Evolutionary conservation across 2,113 vertebrate genomes (phyloP).

Genomic region (Heliornis fulica): DNA sequence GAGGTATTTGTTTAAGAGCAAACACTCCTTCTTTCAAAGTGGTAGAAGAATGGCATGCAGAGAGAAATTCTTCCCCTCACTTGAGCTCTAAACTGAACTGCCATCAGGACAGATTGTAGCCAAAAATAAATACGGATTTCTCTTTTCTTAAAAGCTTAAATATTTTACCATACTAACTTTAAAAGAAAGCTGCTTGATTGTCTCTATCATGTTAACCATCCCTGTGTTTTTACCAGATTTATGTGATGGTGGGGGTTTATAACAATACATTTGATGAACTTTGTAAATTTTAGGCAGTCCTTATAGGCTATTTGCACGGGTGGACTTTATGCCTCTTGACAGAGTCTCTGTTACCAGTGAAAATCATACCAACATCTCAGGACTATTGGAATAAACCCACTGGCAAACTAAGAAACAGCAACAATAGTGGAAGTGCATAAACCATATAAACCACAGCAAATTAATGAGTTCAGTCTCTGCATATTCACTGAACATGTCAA

Average conservation of each 20-base stretch:
- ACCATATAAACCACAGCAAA: fast-evolving
- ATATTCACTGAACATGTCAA: neutral
- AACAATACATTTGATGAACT: neutral
- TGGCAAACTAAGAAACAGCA: neutral
- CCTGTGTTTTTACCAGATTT: neutral
- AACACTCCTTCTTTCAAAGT: neutral
- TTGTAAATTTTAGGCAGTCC: neutral
- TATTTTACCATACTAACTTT: neutral
- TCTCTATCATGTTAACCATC: neutral
- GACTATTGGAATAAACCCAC: neutral
- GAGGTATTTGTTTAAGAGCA: neutral
- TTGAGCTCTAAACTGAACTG: neutral
- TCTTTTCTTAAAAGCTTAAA: neutral
- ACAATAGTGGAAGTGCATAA: neutral
- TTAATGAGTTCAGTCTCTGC: neutral
- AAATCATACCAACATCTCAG: neutral
- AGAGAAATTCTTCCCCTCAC: neutral
- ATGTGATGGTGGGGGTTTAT: neutral
- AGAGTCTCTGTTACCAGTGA: neutral
- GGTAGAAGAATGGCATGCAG: neutral
- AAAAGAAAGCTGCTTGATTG: neutral
- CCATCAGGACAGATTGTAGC: neutral
- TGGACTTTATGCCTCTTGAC: neutral
- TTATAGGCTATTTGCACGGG: fast-evolving
- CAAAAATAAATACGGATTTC: neutral